Base-by-base conservation (phyloP, 2,113 vertebrate genomes). In the Myiagra hebetior region DNA sequence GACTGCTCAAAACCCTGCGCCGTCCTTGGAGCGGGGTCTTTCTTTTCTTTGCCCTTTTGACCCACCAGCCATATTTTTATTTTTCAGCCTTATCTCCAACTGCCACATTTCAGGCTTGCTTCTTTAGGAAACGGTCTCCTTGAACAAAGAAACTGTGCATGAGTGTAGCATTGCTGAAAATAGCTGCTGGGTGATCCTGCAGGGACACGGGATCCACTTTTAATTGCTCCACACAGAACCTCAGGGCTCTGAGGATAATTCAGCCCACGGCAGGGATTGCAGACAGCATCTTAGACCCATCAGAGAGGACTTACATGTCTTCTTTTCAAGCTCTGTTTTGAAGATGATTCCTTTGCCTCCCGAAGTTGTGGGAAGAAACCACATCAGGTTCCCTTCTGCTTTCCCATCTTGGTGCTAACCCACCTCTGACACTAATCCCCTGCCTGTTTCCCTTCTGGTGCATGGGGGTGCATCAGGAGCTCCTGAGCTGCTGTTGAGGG, bases 71-170 rank as follows among this genome's bases (percentile, higher is more conserved):
- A 4, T 65, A 81, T 91, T 93, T 93, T 91, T 85, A 64, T 92
- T 95, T 94, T 96, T 59, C 90, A 82, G 56, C 75, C 95, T 97
- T 97, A 96, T 97, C 95, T 89, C 72, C 30, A 67, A 19, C 27
- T 0, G 0, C 84, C 96, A 97, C 65, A 90, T 97, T 97, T 95
- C 79, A 88, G 78, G 41, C 76, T 96, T 67, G 41, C 76, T 96
- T 67, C 93, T 90, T 79, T 86, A 76, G 82, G 69, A 94, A 95
- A 89, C 0, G 1, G 11, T 89, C 81, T 86, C 73, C 41, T 96
- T 92, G 72, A 91, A 77, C 85, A 93, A 92, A 81, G 76, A 92
- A 95, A 67, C 31, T 30, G 39, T n/a, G 62, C 39, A 3, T 74
- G 37, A 95, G 50, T 47, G 33, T 70, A 67, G 37, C 13, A 1